phyloP scores from a whole-genome alignment of 2,888 invertebrate genomes.

The Microplitis deprimator region DNA sequence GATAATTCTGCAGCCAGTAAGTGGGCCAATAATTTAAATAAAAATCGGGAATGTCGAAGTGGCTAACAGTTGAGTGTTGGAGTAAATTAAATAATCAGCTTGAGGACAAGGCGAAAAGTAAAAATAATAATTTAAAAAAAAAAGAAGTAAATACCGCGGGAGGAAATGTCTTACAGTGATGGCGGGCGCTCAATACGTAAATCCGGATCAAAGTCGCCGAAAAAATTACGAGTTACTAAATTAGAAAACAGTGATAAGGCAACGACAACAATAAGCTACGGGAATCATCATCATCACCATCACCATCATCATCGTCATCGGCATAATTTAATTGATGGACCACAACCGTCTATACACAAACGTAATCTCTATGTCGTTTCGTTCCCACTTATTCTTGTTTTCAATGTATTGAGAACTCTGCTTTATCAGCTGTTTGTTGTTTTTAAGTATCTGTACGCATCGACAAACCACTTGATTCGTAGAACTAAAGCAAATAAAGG shows the following conservation, averaged over 20 bases:
- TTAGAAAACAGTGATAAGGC: slow-evolving; percentile 66
- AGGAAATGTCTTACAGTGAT: slow-evolving; percentile 71
- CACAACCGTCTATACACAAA: slow-evolving; percentile 86
- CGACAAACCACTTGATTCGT: slow-evolving; percentile 83
- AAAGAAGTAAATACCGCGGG: slow-evolving; percentile 42
- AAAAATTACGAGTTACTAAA: slow-evolving; percentile 70
- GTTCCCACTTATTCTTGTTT: slow-evolving; percentile 88
- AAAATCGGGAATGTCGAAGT: slow-evolving; percentile 29
- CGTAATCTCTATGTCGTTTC: slow-evolving; percentile 91
- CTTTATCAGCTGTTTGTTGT: slow-evolving; percentile 90
- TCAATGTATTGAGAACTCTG: slow-evolving; percentile 86
- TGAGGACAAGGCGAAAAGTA: background rate
- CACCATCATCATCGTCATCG: slow-evolving; percentile 56
- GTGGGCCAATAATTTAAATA: background rate
- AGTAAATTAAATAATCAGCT: background rate
- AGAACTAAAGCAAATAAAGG: slow-evolving; percentile 71
- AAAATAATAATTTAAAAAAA: background rate
- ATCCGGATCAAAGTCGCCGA: slow-evolving; percentile 71
- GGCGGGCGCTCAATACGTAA: slow-evolving; percentile 72
- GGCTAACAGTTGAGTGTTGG: background rate
- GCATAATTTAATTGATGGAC: slow-evolving; percentile 67
- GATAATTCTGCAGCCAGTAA: background rate
- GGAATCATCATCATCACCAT: slow-evolving; percentile 60
- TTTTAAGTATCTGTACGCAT: slow-evolving; percentile 87
- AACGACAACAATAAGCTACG: slow-evolving; percentile 66